Evolutionary conservation across 2,888 invertebrate species (phyloP), one percentile per base, ranked within the genome.

Genomic region (Myopa tessellatipennis): DNA sequence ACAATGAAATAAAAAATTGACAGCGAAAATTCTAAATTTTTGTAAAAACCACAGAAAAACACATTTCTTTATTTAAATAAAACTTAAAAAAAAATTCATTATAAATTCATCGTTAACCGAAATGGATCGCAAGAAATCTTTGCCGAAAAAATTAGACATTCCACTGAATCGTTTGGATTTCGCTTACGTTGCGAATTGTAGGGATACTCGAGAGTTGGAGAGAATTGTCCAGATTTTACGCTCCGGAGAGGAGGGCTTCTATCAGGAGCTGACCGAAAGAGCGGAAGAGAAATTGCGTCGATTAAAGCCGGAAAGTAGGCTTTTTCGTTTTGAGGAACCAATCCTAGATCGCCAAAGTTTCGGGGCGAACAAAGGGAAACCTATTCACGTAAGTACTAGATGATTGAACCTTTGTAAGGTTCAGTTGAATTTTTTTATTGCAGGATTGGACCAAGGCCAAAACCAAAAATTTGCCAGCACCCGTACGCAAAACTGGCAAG

Each of bases 201-300:
- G 83, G 10, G 90, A 93, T 87, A 89, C 88, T 0, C 92, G 91
- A 81, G 92, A 93, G 87, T 86, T 95, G 82, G 95, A 95, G 85
- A 92, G 91, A 85, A 95, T 95, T 71, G 85, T 94, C 5, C 89
- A 90, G 79, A 91, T 95, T 67, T 87, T 94, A 72, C 91, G 92
- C 82, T 94, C 94, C 52, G 94, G 94, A 14, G 92, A 94, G 85
- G 95, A 95, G 88, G 95, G 95, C 0, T 87, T 89, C 79, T 95
- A 90, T 88, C 94, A 94, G 3, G 92, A 94, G 69, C 88, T 95
- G 72, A 90, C 91, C 4, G 89, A 88, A 77, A 90, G 89, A 82
- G 91, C 93, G 7, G 94, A 94, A 87, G 88, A 92, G 1, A 91
- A 90, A 79, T 87, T 95, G 0, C 84, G 85, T 8, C 79, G 84